These are phyloP conservation scores for Acrobasis repandana DNA, from an alignment of 2,888 invertebrate genomes.

Conservation along the genomic window DNA sequence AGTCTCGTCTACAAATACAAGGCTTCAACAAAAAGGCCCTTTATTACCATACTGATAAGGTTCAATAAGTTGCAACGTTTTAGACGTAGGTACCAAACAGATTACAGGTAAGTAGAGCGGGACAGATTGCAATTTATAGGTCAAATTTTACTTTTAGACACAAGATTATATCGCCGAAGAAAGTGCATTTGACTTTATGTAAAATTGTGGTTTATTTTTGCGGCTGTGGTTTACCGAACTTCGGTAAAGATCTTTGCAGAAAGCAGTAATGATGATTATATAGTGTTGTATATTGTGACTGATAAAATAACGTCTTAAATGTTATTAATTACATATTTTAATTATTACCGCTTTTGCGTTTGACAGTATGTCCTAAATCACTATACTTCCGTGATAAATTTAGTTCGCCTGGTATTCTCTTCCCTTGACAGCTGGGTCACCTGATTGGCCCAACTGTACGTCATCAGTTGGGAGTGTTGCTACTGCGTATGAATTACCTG, in stretches of 20 bases:
- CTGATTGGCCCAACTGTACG: too few relatives aligned
- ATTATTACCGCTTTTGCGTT: too few relatives aligned
- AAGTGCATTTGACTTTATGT: conserved; percentile 37
- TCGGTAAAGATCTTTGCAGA: background rate
- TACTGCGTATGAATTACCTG: too few relatives aligned
- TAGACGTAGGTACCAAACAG: conserved; percentile 39
- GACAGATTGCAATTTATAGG: conserved; percentile 74
- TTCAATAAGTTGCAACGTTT: background rate
- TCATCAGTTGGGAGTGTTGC: too few relatives aligned
- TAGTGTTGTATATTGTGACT: too few relatives aligned
- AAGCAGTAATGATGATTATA: too few relatives aligned
- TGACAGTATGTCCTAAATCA: too few relatives aligned
- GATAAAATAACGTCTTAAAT: too few relatives aligned
- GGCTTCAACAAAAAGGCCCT: background rate
- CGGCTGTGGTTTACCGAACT: background rate
- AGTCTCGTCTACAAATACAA: background rate
- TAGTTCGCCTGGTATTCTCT: too few relatives aligned
- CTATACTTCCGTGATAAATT: too few relatives aligned
- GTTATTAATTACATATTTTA: too few relatives aligned
- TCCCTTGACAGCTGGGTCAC: too few relatives aligned
- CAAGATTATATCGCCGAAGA: conserved; percentile 47
- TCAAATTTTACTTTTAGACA: conserved; percentile 55
- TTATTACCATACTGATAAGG: background rate
- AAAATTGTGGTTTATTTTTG: background rate
- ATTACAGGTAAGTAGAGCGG: conserved; percentile 72